phyloP scores from a whole-genome alignment of 2,113 vertebrate species.

The Tonatia bakeri region DNA sequence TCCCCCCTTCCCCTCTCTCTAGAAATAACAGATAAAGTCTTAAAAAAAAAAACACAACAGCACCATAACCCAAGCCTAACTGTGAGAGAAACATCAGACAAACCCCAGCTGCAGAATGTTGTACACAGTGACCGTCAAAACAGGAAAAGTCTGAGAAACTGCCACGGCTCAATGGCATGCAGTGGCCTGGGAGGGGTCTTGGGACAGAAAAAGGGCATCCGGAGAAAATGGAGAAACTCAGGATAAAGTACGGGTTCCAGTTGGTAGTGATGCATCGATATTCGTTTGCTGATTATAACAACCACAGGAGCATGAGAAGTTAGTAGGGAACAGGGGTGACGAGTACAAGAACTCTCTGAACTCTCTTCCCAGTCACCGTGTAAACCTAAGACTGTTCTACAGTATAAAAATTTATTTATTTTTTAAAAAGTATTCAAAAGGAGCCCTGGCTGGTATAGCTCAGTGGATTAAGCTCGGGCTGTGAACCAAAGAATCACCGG shows the following conservation, averaged over 20 bases:
- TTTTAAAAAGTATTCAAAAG: background rate
- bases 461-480: too few relatives aligned
- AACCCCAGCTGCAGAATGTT: background rate
- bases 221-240: background rate
- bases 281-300: background rate
- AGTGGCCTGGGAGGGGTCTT: background rate
- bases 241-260: background rate
- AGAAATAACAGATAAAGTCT: too few relatives aligned
- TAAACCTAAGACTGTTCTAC: background rate
- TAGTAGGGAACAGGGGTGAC: background rate
- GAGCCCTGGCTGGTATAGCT: too few relatives aligned
- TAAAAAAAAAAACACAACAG: background rate
- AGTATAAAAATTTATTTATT: background rate
- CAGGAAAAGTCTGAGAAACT: too few relatives aligned
- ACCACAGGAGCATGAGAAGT: background rate
- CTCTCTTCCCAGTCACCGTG: background rate
- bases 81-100: background rate
- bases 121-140: background rate
- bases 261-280: background rate
- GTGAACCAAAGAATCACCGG: too few relatives aligned
- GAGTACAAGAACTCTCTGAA: too few relatives aligned
- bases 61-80: background rate
- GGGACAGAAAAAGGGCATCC: background rate
- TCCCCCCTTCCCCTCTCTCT: too few relatives aligned
- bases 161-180: rapidly evolving